These are phyloP conservation scores for Dryobates pubescens DNA, from an alignment of 2,797 vertebrate species.

Conservation along the genomic window DNA sequence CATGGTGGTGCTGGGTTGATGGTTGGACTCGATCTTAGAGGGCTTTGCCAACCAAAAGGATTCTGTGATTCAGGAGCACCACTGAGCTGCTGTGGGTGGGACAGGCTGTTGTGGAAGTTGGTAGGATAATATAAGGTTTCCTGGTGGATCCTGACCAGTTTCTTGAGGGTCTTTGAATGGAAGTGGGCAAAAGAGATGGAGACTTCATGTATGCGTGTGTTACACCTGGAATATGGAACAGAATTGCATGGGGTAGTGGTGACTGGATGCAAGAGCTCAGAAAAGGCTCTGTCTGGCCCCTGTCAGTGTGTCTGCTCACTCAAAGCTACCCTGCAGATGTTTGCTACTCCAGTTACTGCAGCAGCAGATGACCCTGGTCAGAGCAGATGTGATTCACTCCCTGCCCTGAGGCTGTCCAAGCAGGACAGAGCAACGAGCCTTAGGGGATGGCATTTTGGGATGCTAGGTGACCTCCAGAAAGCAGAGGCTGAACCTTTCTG, in stretches of 20 bases:
- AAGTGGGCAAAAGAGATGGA: background rate
- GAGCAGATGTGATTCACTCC: rapidly evolving
- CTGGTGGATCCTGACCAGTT: background rate
- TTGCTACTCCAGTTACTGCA: background rate
- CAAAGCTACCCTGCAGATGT: background rate
- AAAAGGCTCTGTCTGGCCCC: background rate
- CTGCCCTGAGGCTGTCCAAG: background rate
- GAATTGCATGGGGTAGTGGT: rapidly evolving
- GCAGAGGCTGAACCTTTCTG: background rate
- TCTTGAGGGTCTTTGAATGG: background rate
- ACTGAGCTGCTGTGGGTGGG: background rate
- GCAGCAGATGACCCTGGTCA: background rate
- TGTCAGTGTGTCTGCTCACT: background rate
- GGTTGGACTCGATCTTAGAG: too few species aligned
- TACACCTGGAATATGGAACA: background rate
- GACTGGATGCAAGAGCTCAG: background rate
- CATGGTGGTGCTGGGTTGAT: too few species aligned
- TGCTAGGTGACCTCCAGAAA: background rate
- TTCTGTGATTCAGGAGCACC: background rate
- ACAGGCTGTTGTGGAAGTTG: background rate
- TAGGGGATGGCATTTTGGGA: background rate
- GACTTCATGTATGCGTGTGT: rapidly evolving
- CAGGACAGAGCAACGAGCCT: background rate
- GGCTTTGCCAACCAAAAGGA: too few species aligned
- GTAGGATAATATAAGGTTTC: background rate